Evolutionary conservation across 2,888 invertebrate species (phyloP).

Genomic region (Nephrotoma guestfalica): DNA sequence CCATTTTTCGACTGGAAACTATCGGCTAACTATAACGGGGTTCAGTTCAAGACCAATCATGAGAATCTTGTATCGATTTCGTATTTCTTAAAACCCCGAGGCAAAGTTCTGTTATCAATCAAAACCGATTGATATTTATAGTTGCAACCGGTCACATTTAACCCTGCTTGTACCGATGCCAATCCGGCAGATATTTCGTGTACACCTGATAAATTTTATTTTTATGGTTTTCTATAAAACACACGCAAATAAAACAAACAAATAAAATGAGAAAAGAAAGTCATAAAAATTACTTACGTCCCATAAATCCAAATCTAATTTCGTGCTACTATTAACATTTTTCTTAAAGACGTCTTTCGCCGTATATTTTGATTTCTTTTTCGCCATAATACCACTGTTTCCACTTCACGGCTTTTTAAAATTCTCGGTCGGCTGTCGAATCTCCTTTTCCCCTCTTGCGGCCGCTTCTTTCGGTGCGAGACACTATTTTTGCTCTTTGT

Average conservation of each 20-base stretch:
- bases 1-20: too few species aligned
- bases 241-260: not conserved
- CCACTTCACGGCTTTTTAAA: not conserved
- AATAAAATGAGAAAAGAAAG: not conserved
- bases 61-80: too few species aligned
- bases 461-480: too few species aligned
- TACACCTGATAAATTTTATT: not conserved
- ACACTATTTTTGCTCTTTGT: not conserved
- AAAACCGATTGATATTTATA: too few species aligned
- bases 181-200: not conserved
- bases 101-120: too few species aligned
- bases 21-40: too few species aligned
- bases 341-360: slow-evolving; percentile 18
- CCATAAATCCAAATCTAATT: slow-evolving; percentile 28
- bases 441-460: not conserved
- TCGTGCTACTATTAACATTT: slow-evolving; percentile 26
- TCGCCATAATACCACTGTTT: slow-evolving; percentile 10
- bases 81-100: too few species aligned
- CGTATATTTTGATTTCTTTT: slow-evolving; percentile 17
- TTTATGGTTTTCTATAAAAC: not conserved
- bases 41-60: too few species aligned
- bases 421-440: not conserved
- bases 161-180: too few species aligned
- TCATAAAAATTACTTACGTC: slow-evolving; percentile 21
- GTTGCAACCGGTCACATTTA: too few species aligned